Percentiles rank a stretch among this genome's conserved stretches.
phyloP scores from a whole-genome alignment of 1,140 invertebrate species.

The Uloborus diversus region DNA sequence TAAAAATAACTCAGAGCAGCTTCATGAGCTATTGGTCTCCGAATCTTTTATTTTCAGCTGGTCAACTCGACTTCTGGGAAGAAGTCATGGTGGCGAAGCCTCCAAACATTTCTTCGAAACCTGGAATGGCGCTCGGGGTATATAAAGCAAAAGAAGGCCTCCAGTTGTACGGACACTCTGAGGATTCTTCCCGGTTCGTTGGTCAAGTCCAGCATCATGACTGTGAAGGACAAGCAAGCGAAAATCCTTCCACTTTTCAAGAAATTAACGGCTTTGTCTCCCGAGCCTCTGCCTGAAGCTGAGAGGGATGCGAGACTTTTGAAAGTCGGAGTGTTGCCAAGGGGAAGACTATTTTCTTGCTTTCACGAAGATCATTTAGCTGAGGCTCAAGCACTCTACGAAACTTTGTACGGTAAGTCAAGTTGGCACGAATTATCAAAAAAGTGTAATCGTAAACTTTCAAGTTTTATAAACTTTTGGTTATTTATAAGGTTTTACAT shows the following conservation, averaged over 20 bases:
- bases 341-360: conserved; percentile 41
- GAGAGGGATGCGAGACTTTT: conserved; percentile 33
- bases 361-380: conserved; percentile 45
- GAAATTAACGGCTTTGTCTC: conserved; percentile 33
- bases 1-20: neutral
- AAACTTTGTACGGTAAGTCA: conserved; percentile 31
- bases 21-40: neutral
- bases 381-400: conserved; percentile 40
- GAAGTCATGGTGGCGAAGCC: neutral
- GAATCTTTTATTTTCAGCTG: neutral
- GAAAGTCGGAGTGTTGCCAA: conserved; percentile 33
- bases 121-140: neutral
- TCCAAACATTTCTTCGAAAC: conserved; percentile 38
- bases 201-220: conserved; percentile 9
- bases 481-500: too few species aligned
- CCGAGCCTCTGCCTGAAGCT: conserved; percentile 21
- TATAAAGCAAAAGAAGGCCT: neutral
- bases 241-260: conserved; percentile 46
- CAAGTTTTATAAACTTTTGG: too few species aligned
- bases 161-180: conserved; percentile 19
- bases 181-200: conserved; percentile 18
- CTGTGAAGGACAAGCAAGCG: conserved; percentile 43
- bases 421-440: too few species aligned
- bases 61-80: conserved; percentile 1
- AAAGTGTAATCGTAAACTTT: too few species aligned